Evolutionary conservation across 2,797 vertebrate genomes (phyloP).

Genomic region (Setipinna tenuifilis): DNA sequence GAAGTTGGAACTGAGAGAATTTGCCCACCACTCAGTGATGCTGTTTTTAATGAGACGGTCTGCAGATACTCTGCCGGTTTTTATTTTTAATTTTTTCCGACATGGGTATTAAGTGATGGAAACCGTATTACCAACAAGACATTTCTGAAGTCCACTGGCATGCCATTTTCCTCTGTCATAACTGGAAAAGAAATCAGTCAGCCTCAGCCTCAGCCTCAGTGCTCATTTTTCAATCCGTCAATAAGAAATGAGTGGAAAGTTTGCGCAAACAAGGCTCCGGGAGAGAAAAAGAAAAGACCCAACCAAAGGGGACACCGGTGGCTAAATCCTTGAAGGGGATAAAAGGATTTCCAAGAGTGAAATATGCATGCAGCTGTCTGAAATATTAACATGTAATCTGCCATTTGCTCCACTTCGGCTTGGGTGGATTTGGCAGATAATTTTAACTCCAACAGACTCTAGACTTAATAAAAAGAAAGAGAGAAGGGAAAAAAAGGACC

Average conservation of each 20-base stretch:
- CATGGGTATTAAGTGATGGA: background rate
- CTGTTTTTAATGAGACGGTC: constrained; percentile 11
- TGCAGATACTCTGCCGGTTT: background rate
- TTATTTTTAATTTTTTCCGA: background rate
- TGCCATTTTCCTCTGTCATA: background rate
- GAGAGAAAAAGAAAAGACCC: background rate
- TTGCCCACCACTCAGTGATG: background rate
- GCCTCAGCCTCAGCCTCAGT: background rate
- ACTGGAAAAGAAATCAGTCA: background rate
- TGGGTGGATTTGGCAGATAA: constrained; percentile 13
- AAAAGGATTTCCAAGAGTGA: constrained; percentile 8
- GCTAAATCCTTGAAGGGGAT: background rate
- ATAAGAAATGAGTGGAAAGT: constrained; percentile 2
- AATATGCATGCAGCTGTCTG: constrained; percentile 37
- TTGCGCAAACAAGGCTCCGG: background rate
- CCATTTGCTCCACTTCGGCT: constrained; percentile 26
- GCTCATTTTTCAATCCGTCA: background rate
- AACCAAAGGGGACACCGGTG: constrained; percentile 10
- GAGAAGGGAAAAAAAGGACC: too few species aligned
- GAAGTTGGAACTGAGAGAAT: constrained; percentile 21
- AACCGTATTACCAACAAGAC: background rate
- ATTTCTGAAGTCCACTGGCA: constrained; percentile 4
- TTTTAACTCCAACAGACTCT: constrained; percentile 32
- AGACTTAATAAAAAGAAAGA: background rate
- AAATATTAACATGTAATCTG: constrained; percentile 48